Percentiles rank a stretch among this genome's conserved stretches.
These are phyloP conservation scores for Myrmecobius fasciatus DNA, from an alignment of 2,113 vertebrate species.

Conservation along the genomic window DNA sequence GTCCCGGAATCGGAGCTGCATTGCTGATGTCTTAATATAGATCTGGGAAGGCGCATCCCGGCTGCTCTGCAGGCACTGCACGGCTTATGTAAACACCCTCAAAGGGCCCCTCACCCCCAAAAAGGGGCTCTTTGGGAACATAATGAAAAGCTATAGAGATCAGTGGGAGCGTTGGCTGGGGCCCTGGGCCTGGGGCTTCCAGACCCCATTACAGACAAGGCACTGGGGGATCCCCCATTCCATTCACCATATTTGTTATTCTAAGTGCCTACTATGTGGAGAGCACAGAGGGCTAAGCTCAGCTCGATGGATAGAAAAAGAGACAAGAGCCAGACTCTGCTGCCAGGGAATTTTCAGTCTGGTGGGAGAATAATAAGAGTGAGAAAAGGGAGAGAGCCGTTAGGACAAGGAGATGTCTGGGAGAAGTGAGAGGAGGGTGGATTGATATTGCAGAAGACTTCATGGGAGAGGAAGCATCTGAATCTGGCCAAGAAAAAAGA, in stretches of 20 bases:
- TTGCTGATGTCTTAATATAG: conserved; percentile 14
- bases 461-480: not conserved
- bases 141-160: not conserved
- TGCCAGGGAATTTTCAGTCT: not conserved
- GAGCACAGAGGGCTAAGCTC: not conserved
- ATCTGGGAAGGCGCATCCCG: conserved; percentile 18
- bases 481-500: not conserved
- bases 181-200: not conserved
- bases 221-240: not conserved
- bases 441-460: not conserved
- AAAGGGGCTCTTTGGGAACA: not conserved
- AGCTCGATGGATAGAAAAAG: not conserved
- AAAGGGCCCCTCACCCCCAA: not conserved
- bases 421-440: not conserved
- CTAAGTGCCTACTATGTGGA: not conserved
- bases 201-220: not conserved
- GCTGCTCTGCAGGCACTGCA: conserved; percentile 22
- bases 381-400: not conserved
- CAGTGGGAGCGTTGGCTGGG: too few relatives aligned
- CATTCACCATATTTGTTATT: not conserved
- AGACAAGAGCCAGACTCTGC: not conserved
- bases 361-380: not conserved
- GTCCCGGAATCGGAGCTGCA: not conserved
- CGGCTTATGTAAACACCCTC: conserved; percentile 29
- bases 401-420: not conserved